Base-by-base conservation (phyloP, 2,888 invertebrate genomes). In the Ornithoptera alexandrae region DNA sequence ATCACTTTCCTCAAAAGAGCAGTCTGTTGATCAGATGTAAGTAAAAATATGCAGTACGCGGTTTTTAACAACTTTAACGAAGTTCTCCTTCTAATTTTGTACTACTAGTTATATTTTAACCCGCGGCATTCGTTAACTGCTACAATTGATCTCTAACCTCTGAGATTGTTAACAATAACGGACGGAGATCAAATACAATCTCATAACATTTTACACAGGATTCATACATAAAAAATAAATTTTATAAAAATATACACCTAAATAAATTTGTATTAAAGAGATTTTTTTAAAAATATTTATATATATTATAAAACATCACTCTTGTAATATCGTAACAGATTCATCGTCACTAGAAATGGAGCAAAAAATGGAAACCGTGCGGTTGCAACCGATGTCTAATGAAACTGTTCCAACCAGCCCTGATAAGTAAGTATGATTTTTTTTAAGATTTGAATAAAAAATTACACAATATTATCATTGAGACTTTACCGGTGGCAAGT, bases 301-400 rank as follows among this genome's bases (percentile, higher is more conserved):
- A 10, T 39, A 39, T 39, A 8, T 10, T 39, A 39, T 39, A 3
- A 30, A 30, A 30, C 30, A 50, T 50, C 50, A 50, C 50, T 50
- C 17, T 50, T 50, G 30, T 39, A n/a, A n/a, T 20, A 61, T 17
- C 15, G 50, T 4, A 50, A 17, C 50, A 12, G 50, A 5, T 18
- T 50, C 50, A 30, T 30, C 30, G 50, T 50, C 2, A 50, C 17
- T 15, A 12, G 50, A 63, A 8, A 72, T 63, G 66, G 72, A 72
- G 24, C 70, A 71, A 58, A 72, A 71, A 50, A 62, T 72, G 68
- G 74, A 75, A 67, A 70, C 70, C 10, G 69, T 75, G 42, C 72
- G 65, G 17, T 68, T 75, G 46, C 71, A 72, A 63, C 71, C 73
- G 8, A 56, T 72, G 63, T 59, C 72, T 12, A 62, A 72, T 50